Base-by-base conservation (phyloP, 1,140 invertebrate genomes). In the Hyles euphorbiae region DNA sequence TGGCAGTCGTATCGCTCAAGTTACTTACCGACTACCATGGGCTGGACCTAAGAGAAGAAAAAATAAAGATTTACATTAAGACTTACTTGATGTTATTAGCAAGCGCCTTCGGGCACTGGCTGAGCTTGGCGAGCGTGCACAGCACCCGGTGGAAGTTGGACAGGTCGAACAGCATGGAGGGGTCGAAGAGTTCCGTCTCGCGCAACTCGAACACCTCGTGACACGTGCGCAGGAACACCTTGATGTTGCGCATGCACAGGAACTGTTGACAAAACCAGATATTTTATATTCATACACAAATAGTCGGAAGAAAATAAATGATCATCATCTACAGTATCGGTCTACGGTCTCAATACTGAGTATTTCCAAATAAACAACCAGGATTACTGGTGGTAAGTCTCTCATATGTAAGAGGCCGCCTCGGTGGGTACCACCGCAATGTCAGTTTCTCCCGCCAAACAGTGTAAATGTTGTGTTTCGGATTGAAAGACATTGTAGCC, bases 81-180 rank as follows among this genome's bases (percentile, higher is more conserved):
- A 93, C 94, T 95, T 87, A 96, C 95, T 88, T 87, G 69, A 97
- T 92, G 70, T 93, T 91, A 77, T 89, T 92, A 70, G 86, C 89
- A 67, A 90, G 81, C 34, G 90, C 93, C 83, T 94, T 93, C 0
- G 92, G 90, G 72, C 93, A 95, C 72, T 95, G 94, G 34, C 97
- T 98, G 44, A 98, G 88, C 73, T 94, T 95, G 9, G 97, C 96
- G 9, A 98, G 87, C 1, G 96, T 98, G 73, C 95, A 95, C 22
- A 98, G 90, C 11, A 98, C 97, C 86, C 96, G 92, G 85, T 96
- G 95, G 84, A 99, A 99, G 89, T 98, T 96, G 36, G 95, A 95
- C 33, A 98, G 91, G 84, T 99, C 97, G 87, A 98, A 99, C 3
- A 99, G 89, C 93, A 98, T 97, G 4, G 92, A 92, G 0, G 96